A percentile compares a stretch with the other conserved stretches of the same genome.
phyloP scores from a whole-genome alignment of 2,113 vertebrate species.

The Salvelinus fontinalis region DNA sequence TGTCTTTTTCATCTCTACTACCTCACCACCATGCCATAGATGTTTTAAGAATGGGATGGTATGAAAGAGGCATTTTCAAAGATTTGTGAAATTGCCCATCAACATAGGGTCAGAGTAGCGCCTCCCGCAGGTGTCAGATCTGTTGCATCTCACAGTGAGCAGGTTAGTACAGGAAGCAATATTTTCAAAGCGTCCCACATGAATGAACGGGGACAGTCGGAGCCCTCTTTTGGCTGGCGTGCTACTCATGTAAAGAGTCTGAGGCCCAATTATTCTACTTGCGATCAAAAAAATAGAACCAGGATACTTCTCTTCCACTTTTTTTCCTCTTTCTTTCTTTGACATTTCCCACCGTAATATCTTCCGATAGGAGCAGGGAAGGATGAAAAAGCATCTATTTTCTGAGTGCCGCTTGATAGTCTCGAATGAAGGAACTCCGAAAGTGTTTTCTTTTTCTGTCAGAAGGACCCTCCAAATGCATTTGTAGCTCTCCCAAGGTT shows the following conservation, averaged over 20 bases:
- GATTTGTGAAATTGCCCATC: conserved; percentile 60
- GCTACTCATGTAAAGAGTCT: conserved; percentile 74
- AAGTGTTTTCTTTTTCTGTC: conserved; percentile 55
- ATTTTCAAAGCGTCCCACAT: conserved; percentile 68
- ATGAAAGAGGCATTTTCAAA: conserved; percentile 67
- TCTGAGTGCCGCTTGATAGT: conserved; percentile 71
- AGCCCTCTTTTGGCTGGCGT: conserved; percentile 71
- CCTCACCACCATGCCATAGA: conserved; percentile 35
- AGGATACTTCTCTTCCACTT: conserved; percentile 57
- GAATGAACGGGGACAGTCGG: conserved; percentile 66
- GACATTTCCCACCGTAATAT: conserved; percentile 69
- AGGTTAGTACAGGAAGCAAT: conserved; percentile 60
- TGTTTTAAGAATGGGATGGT: conserved; percentile 55
- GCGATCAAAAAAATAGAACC: conserved; percentile 68
- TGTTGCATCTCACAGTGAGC: conserved; percentile 61
- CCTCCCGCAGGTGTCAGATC: conserved; percentile 46
- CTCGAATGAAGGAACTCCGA: conserved; percentile 73
- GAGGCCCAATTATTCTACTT: conserved; percentile 78
- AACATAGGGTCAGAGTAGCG: conserved; percentile 57
- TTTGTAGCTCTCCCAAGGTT: conserved; percentile 60
- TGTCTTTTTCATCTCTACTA: conserved; percentile 39
- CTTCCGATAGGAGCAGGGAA: conserved; percentile 64
- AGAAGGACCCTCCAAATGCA: conserved; percentile 69
- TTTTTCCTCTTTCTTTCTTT: conserved; percentile 50
- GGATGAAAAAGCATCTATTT: conserved; percentile 21